A percentile compares a stretch with the other conserved stretches of the same genome.
phyloP scores from a whole-genome alignment of 1,140 invertebrate genomes.

The Aphaenogaster rudis region DNA sequence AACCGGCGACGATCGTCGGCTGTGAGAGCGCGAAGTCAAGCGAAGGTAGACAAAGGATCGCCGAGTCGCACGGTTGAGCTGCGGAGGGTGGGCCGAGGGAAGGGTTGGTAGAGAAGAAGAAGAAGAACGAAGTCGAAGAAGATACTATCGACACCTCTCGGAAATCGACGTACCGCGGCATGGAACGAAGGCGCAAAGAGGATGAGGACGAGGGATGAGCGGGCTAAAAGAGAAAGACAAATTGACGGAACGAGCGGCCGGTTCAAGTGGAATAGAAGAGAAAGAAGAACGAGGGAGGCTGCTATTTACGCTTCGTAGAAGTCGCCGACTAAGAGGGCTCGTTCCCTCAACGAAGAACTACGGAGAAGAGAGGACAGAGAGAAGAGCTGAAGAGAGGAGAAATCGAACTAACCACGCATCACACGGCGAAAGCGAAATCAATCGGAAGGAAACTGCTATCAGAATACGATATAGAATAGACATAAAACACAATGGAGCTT shows the following conservation, averaged over 20 bases:
- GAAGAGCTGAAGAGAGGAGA: not conserved
- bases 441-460: slow-evolving; percentile 30
- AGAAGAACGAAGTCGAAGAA: slow-evolving; percentile 60
- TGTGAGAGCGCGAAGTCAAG: slow-evolving; percentile 52
- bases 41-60: slow-evolving; percentile 63
- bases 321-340: slow-evolving; percentile 47
- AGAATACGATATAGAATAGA: slow-evolving; percentile 1
- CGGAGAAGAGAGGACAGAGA: not conserved
- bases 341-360: not conserved
- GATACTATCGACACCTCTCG: slow-evolving; percentile 67
- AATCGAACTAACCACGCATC: slow-evolving; percentile 10
- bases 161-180: slow-evolving; percentile 63
- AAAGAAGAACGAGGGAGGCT: not conserved
- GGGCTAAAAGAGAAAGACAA: slow-evolving; percentile 61
- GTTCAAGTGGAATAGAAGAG: not conserved
- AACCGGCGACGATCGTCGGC: slow-evolving; percentile 20
- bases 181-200: slow-evolving; percentile 62
- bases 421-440: slow-evolving; percentile 16
- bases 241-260: slow-evolving; percentile 51
- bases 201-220: slow-evolving; percentile 38
- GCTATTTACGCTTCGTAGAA: slow-evolving; percentile 47
- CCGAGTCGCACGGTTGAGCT: slow-evolving; percentile 47
- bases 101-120: slow-evolving; percentile 10
- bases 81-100: not conserved
- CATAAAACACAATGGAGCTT: slow-evolving; percentile 1